Base-by-base conservation (phyloP, 2,888 invertebrate genomes). In the Bugula neritina region DNA sequence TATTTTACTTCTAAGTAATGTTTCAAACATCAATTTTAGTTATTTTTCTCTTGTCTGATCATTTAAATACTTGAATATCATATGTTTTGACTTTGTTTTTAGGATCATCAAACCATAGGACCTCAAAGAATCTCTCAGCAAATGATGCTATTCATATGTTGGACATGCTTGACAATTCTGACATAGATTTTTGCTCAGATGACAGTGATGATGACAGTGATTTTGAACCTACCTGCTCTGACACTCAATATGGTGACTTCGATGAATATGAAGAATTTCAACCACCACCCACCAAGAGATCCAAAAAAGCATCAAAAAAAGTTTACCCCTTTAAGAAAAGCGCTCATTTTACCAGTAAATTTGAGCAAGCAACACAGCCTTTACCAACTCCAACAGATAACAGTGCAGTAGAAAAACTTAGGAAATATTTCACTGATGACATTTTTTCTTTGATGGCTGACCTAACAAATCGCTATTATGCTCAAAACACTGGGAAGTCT, bases 401-500 rank as follows among this genome's bases (percentile, higher is more conserved):
- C 21, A 57, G 3, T 21, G 13, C 57, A 57, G 57, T 21, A 27
- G 57, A 57, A 25, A 23, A 5, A 13, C 57, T 57, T 13, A 13
- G 5, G 57, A 13, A 5, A 13, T 57, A 57, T 23, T 5, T 57
- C 57, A 57, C 13, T 57, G 57, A 57, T 57, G 23, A 57, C 10
- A 5, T n/a, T 25, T 57, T 57, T n/a, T 5, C 5, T 17, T 10
- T 5, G 13, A 57, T 57, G 57, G 5, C 57, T 13, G 57, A 57
- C 23, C 23, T 57, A n/a, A 57, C 57, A 57, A 57, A 57, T n/a
- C 57, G 23, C 3, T 57, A 57, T n/a, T 23, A 57, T 57, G 23
- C 5, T 57, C 57, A 57, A 57, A 57, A 57, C 27, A 57, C 57
- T 17, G 57, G 57, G 5, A 57, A 57, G 27, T 13, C 13, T 25